Evolutionary conservation across 2,888 invertebrate species (phyloP), one percentile per base, ranked within the genome.

Genomic region (Osedax frankpressi): DNA sequence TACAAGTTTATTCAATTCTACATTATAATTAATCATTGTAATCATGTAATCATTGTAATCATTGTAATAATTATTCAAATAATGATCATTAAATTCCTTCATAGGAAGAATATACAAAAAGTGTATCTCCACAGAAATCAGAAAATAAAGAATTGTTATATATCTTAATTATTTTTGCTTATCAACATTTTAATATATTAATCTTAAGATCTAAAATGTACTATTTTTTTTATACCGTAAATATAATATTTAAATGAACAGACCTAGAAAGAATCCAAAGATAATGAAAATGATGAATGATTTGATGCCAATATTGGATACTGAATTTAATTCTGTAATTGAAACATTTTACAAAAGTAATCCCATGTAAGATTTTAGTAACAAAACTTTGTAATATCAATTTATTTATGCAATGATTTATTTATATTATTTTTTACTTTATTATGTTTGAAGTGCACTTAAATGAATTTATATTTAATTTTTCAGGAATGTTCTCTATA

Each of bases 301-400:
- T 77, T 88, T 97, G 81, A 96, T 97, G 87, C 90, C 91, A 1
- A 88, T 90, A 76, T 87, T 97, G 29, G 95, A 96, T 86, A 87
- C 88, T 0, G 94, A 95, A 84, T 86, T 97, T 75, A 89, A 91
- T 74, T 89, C 88, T 80, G 93, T 97, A 80, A 91, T 96, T 76
- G 88, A 89, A 67, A 90, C 91, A 82, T 90, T 93, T 78, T 94
- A 94, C 85, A 90, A 90, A 80, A 89, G 91, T 80, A 94, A 95
- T 84, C 90, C 90, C 79, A 92, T 93, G 93, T 94, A 86, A 88
- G 91, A 88, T n/a, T n/a, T n/a, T n/a, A n/a, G n/a, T n/a, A n/a
- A n/a, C n/a, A n/a, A n/a, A n/a, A n/a, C n/a, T n/a, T n/a, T n/a
- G n/a, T n/a, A n/a, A n/a, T n/a, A n/a, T n/a, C n/a, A n/a, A n/a